Base-by-base conservation (phyloP, 2,113 vertebrate species). In the Hyla sarda region DNA sequence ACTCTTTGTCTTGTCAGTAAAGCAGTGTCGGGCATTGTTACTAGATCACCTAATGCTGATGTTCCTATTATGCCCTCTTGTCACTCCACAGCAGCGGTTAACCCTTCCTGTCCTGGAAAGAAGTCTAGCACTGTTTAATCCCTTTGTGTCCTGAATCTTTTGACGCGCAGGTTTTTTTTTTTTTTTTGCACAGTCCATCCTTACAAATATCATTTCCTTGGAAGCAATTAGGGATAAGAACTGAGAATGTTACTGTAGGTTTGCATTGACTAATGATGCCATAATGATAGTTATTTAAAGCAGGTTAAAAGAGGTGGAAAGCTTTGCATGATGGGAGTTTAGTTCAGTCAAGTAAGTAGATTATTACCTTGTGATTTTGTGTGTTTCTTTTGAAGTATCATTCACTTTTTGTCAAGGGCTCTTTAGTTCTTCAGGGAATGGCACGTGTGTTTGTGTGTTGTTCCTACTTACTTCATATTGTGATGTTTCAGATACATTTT, bases 1-100 rank as follows among this genome's bases (percentile, higher is more conserved):
- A 25, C 54, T 84, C 83, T 84, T 84, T 84, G 83, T 84, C 83
- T 77, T 65, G 72, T 58, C 83, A 73, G 82, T 58, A 73, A 45
- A 74, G 23, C 48, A 62, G 48, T 56, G 58, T 45, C 6, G 21
- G 25, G 72, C 56, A 48, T 74, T 84, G 73, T 76, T 62, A 65
- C 45, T 12, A 25, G 71, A 58, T 77, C 41, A 32, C 19, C 47
- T 76, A 58, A 50, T 32, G 72, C 82, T 56, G 82, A 48, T 83
- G 69, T 58, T 47, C 23, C 82, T 45, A 23, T 74, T 74, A 13
- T 25, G 13, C 45, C 62, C 28, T 25, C 47, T 82, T 69, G 65
- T 48, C 77, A 28, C 19, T 69, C 41, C 41, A 65, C 14, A 11
- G 41, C 23, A 48, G 3, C 48, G 69, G 25, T 82, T 82, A 71